Conservation (phyloP, 92 coral and sea anemone genomes). For the Zoanthus solanderi region DNA sequence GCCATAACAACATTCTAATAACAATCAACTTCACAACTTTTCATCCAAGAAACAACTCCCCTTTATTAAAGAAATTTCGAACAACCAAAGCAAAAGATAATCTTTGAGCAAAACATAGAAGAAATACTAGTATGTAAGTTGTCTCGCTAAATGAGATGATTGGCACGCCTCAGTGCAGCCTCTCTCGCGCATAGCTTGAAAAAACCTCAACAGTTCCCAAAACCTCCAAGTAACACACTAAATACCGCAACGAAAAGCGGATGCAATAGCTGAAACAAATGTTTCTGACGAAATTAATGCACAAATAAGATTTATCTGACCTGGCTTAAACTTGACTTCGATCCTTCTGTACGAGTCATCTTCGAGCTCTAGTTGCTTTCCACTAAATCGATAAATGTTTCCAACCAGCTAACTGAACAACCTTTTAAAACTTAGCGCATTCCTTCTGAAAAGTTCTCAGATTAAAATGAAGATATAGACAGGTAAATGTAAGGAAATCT, state of each 20-base stretch:
- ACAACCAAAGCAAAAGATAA: constrained; percentile 9
- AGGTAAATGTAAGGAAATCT: constrained; percentile 1
- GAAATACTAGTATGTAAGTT: not conserved
- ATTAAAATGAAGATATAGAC: not conserved
- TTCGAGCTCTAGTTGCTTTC: constrained; percentile 7
- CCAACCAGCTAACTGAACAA: constrained; percentile 6
- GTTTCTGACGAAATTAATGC: not conserved
- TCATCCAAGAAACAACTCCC: not conserved
- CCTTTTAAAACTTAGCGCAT: constrained; percentile 8
- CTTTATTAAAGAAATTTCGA: not conserved
- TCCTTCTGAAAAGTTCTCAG: constrained; percentile 14
- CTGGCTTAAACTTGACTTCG: constrained; percentile 39
- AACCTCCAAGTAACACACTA: not conserved
- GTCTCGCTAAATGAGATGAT: constrained; percentile 13
- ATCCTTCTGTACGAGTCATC: constrained; percentile 30
- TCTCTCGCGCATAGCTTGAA: not conserved
- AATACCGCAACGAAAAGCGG: not conserved
- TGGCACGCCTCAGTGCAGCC: constrained; percentile 36
- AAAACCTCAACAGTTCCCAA: not conserved
- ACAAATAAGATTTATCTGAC: constrained; percentile 17
- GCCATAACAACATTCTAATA: constrained; percentile 26
- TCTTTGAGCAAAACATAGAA: constrained; percentile 14
- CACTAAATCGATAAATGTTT: not conserved
- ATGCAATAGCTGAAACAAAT: not conserved
- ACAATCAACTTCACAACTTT: not conserved